These are phyloP conservation scores for Brenthis ino DNA, from an alignment of 2,888 invertebrate genomes.

Conservation along the genomic window DNA sequence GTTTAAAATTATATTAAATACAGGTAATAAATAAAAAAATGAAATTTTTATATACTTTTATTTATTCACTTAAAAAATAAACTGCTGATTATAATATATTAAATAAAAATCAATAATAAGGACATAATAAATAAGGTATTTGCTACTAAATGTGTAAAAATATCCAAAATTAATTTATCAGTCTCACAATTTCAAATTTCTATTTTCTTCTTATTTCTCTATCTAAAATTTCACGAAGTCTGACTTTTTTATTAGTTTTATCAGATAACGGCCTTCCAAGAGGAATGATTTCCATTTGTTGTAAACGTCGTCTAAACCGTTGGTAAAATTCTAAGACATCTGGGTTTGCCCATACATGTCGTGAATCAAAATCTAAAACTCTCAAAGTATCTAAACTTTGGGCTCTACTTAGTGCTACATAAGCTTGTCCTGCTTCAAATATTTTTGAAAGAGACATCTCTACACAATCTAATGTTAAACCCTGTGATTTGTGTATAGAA, in stretches of 20 bases:
- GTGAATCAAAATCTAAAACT: constrained; percentile 92
- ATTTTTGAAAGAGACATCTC: constrained; percentile 96
- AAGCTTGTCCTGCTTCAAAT: constrained; percentile 98
- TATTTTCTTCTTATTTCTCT: constrained; percentile 65
- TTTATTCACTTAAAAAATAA: not conserved
- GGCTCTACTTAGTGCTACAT: constrained; percentile 96
- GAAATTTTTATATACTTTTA: constrained; percentile 4
- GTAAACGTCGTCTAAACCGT: constrained; percentile 84
- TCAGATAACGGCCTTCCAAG: constrained; percentile 76
- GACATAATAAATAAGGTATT: not conserved
- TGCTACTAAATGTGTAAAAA: not conserved
- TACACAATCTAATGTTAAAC: constrained; percentile 96
- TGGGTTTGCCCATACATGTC: constrained; percentile 94
- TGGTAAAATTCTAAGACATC: constrained; percentile 92
- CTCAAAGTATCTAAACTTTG: constrained; percentile 92
- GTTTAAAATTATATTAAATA: not conserved
- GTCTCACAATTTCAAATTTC: constrained; percentile 28
- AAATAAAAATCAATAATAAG: not conserved
- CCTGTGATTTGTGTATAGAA: constrained; percentile 98
- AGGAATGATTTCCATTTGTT: constrained; percentile 85
- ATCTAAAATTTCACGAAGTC: constrained; percentile 67
- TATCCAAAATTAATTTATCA: constrained; percentile 22
- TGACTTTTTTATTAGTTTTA: constrained; percentile 70
- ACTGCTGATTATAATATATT: not conserved
- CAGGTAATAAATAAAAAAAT: not conserved